Evolutionary conservation across 2,797 vertebrate genomes (phyloP).

Genomic region (Rhabdomys pumilio): DNA sequence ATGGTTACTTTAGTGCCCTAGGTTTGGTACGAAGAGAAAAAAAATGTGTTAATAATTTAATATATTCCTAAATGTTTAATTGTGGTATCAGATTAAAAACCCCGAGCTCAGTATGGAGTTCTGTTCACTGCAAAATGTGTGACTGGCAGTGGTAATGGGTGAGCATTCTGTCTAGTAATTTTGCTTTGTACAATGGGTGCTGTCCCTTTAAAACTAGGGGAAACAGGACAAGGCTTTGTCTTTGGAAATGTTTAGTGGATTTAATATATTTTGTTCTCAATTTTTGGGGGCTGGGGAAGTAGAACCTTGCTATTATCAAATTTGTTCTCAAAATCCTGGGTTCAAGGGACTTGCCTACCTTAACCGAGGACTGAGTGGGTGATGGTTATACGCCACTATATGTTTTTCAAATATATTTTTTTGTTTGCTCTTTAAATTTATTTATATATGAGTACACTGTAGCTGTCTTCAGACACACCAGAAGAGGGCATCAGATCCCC

Average conservation of each 20-base stretch:
- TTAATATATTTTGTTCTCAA: conserved; percentile 52
- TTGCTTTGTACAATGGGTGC: conserved; percentile 5
- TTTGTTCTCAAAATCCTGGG: not conserved
- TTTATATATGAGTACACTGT: not conserved
- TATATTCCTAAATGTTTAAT: conserved; percentile 88
- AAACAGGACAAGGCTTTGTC: not conserved
- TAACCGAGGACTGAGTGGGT: too few relatives aligned
- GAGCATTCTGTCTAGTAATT: not conserved
- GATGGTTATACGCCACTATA: too few relatives aligned
- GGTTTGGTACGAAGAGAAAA: conserved; percentile 85
- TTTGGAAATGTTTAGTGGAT: conserved; percentile 61
- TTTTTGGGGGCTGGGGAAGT: not conserved
- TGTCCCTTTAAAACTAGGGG: conserved; percentile 31
- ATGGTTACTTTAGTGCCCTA: conserved; percentile 66
- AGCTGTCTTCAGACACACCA: not conserved
- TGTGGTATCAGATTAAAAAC: conserved; percentile 87
- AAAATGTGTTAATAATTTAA: conserved; percentile 88
- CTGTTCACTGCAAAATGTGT: conserved; percentile 70
- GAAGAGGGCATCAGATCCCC: not conserved
- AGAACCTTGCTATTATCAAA: not conserved
- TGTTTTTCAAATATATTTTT: not conserved
- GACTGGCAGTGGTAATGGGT: conserved; percentile 29
- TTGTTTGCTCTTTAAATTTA: not conserved
- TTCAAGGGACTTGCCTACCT: not conserved
- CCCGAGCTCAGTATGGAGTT: conserved; percentile 81